Evolutionary conservation across 2,797 vertebrate genomes (phyloP), one percentile per base, ranked within the genome.

Genomic region (Coilia nasus): DNA sequence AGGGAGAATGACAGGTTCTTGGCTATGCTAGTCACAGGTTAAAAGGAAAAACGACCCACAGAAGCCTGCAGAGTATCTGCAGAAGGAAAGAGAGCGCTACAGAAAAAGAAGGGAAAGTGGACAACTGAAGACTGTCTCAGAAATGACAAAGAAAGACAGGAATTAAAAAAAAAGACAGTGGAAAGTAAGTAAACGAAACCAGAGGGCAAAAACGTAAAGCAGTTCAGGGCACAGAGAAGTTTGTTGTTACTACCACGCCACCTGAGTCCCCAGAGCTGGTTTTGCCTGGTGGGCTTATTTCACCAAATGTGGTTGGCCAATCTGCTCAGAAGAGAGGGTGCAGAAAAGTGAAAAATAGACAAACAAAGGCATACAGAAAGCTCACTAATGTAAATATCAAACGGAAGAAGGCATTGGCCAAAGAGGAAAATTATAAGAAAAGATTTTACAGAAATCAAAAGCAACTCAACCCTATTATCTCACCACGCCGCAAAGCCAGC

Each of bases 361-460:
- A 60, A 83, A 59, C 57, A 83, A 83, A 64, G 28, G 62, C 59
- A 19, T 23, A 17, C 50, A 28, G 17, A 83, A 86, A 84, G 35
- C 31, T 28, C 82, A 59, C 31, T 35, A 21, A 64, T 62, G 28
- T 25, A 62, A 83, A 83, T 28, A 62, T 21, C 82, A 83, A 83
- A 60, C 57, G 41, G 19, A 64, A 83, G 82, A 62, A 57, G 54
- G 47, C 81, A 82, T 82, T 82, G 50, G 31, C 81, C 81, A 57
- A 54, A 82, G 81, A 59, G 2, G 47, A 82, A 64, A 83, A 83
- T 44, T 62, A 83, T 41, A 83, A 60, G 56, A 83, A 83, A n/a
- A 31, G 56, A 62, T 83, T 57, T 44, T 62, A 44, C 57, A 83
- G 82, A 28, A 19, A 46, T 62, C 44, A 19, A 64, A 62, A 81